Conservation (phyloP, 2,888 invertebrate species). For the Asteroscopus sphinx region DNA sequence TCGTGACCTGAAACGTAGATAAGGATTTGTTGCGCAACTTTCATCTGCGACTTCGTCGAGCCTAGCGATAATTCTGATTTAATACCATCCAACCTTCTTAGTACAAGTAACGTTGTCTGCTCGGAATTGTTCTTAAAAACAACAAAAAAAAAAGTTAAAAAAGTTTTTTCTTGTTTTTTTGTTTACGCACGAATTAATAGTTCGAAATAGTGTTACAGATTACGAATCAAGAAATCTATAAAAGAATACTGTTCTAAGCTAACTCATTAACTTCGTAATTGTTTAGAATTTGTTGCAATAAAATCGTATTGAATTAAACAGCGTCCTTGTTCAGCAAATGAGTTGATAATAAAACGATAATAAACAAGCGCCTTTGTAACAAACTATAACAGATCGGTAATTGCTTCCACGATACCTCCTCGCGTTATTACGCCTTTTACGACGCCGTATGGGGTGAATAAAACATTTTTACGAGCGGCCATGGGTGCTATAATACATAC, state of each 20-base stretch:
- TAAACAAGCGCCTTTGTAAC: slow-evolving; percentile 89
- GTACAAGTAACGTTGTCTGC: no score
- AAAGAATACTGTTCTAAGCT: slow-evolving; percentile 48
- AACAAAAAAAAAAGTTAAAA: no score
- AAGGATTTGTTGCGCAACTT: slow-evolving; percentile 79
- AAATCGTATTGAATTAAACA: slow-evolving; percentile 84
- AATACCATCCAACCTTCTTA: slow-evolving; percentile 53
- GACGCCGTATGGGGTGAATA: slow-evolving; percentile 90
- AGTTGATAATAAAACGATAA: slow-evolving; percentile 89
- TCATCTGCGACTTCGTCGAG: slow-evolving; percentile 72
- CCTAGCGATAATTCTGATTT: slow-evolving; percentile 66
- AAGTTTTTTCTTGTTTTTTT: slow-evolving; percentile 17
- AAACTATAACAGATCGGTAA: slow-evolving; percentile 90
- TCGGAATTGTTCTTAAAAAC: no score
- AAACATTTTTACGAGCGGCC: slow-evolving; percentile 90
- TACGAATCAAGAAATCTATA: slow-evolving; percentile 52
- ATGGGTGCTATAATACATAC: slow-evolving; percentile 86
- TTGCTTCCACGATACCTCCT: slow-evolving; percentile 89
- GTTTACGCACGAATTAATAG: slow-evolving; percentile 14
- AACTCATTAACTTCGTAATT: slow-evolving; percentile 57
- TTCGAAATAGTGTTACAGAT: slow-evolving; percentile 27
- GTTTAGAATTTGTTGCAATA: slow-evolving; percentile 67
- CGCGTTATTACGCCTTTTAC: slow-evolving; percentile 90
- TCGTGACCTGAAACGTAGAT: slow-evolving; percentile 81
- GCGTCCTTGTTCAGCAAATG: slow-evolving; percentile 87